Base-by-base conservation (phyloP, 2,888 invertebrate genomes). In the Hoplodrina blanda region DNA sequence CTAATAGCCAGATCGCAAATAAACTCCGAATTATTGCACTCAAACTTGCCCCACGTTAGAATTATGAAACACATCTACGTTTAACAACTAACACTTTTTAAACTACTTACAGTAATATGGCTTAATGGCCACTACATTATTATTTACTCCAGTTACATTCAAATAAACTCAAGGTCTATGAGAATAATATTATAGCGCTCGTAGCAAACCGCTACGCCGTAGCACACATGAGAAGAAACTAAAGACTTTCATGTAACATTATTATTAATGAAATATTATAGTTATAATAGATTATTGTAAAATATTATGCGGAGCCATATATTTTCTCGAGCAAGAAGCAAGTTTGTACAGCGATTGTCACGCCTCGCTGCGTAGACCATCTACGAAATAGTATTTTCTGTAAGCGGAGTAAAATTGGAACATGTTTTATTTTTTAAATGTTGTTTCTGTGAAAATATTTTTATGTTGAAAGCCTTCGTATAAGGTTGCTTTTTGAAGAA, bases 1-100 rank as follows among this genome's bases (percentile, higher is more conserved):
- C 90, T 95, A 95, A 95, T 94, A 92, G 94, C 89, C 91, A 89
- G 89, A 92, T 91, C 88, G 92, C 94, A 94, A 94, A 94, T 94
- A 94, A 94, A 94, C 92, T 92, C 90, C 87, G 86, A 94, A 94
- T 94, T 94, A 95, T 93, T 93, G 91, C 92, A 90, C 90, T 87
- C 86, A 87, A 91, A 93, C 91, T 92, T 91, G 80, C 81, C 80
- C 85, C 73, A 83, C 76, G 86, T 87, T 84, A 85, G 83, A 84
- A 87, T 85, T 87, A 86, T 86, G 86, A 87, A 88, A 89, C 86
- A 89, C 84, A 85, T 80, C 69, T 78, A 82, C 74, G 56, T 84
- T 87, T 81, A 82, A 66, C 69, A 33, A 62, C 62, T 50, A 69
- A 61, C 52, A 70, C 59, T 79, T 84, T 82, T 82, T 63, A 66